Evolutionary conservation across 2,113 vertebrate genomes (phyloP), one percentile per base, ranked within the genome.

Genomic region (Phalacrocorax pelagicus): DNA sequence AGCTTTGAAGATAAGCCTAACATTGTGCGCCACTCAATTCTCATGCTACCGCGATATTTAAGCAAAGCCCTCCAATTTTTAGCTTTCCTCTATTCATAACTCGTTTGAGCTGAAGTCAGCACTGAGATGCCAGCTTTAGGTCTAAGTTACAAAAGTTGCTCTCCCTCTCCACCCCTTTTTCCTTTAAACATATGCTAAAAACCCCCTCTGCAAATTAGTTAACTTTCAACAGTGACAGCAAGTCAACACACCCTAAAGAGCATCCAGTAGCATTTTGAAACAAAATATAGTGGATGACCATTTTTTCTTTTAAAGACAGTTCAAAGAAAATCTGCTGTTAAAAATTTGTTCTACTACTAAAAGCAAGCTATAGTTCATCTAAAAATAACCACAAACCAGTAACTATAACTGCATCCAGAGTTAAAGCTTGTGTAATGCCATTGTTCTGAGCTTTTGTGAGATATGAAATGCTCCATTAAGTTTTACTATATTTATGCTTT

Each of bases 401-500:
- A 96, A 65, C 77, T 79, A 83, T 20, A 92, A 94, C 72, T 69
- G 95, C 49, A 81, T 27, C 38, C 72, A 86, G 63, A 87, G 51
- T 34, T 89, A 90, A 90, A 58, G 65, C 38, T 46, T 81, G 70
- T 84, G 66, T 36, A 94, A 85, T 51, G 84, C 83, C 71, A 97
- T 80, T 90, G 94, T 96, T 96, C 34, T 20, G 67, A 74, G 85
- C 51, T 84, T 55, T 69, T 84, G 89, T 92, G 88, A 96, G 96
- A 93, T 90, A 96, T 42, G 93, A 95, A 95, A 97, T 1, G 63
- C 91, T 90, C 93, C 91, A 97, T 94, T 96, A 96, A 74, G 83
- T 93, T 96, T 97, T 97, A 97, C 90, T 75, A 57, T 89, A 88
- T 97, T 96, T 95, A 95, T 95, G 93, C 97, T 97, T 95, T 97